A percentile compares a stretch with the other conserved stretches of the same genome.
Conservation (phyloP, 2,797 vertebrate genomes). For the Enteromius unitaeniatus region DNA sequence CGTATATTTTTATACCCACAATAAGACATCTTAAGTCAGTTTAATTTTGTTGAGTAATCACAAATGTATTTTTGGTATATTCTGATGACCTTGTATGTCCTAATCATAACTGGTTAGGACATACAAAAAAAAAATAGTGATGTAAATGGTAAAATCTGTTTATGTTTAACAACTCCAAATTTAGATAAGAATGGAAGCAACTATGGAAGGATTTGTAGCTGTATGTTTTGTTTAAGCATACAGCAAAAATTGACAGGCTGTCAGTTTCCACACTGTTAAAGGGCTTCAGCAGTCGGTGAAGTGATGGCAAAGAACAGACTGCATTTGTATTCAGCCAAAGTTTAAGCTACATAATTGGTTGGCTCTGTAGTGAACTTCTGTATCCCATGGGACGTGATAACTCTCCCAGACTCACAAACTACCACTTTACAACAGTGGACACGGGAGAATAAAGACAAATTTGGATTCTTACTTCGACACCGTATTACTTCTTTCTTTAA, state of each 20-base stretch:
- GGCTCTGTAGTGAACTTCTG: constrained; percentile 38
- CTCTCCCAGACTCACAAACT: constrained; percentile 31
- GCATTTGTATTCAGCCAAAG: constrained; percentile 36
- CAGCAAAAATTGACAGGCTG: constrained; percentile 40
- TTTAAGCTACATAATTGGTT: constrained; percentile 51
- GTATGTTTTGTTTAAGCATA: constrained; percentile 26
- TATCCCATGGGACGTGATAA: constrained; percentile 27
- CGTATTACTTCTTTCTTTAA: not conserved
- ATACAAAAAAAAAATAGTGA: not conserved
- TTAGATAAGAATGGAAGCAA: not conserved
- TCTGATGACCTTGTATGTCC: not conserved
- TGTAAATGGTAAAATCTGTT: not conserved
- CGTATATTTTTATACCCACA: not conserved
- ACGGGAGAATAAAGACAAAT: constrained; percentile 8
- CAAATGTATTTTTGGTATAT: not conserved
- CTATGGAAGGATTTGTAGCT: not conserved
- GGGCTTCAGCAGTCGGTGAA: constrained; percentile 29
- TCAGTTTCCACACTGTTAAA: constrained; percentile 43
- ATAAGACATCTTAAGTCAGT: not conserved
- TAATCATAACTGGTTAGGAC: not conserved
- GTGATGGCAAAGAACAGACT: constrained; percentile 25
- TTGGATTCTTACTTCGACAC: not conserved
- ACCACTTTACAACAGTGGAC: constrained; percentile 20
- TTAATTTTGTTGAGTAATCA: constrained; percentile 6
- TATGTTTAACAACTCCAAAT: constrained; percentile 23